Base-by-base conservation (phyloP, 2,113 vertebrate species). In the Tyto alba region DNA sequence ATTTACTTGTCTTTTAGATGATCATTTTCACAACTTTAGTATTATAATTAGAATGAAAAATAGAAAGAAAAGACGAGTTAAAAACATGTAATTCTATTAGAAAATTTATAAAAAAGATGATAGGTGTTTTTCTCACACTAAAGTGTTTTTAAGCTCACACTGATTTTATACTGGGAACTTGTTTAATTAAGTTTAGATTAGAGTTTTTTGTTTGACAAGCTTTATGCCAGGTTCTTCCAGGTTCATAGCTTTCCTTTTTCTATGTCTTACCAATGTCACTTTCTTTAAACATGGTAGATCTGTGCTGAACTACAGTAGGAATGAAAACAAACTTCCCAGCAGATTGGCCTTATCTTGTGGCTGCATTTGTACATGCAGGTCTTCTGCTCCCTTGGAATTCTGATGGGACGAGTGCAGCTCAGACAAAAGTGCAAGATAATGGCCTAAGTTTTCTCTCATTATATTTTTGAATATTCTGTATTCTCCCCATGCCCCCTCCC, bases 311-410 rank as follows among this genome's bases (percentile, higher is more conserved):
- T n/a, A n/a, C 9, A 66, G 22, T 2, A 71, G 15, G 25, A 81
- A 66, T 48, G 14, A 77, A 36, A 9, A 38, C 1, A 72, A 50
- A 43, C 6, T 85, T 68, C 7, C 15, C 6, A 63, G 16, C 3
- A 71, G 66, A 64, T 23, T 36, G 62, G 13, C 3, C 48, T 23
- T 63, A 0, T 85, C n/a, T 38, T 77, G 22, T 0, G 2, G 15
- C 15, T 6, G 3, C 10, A 27, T 34, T 47, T 1, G 1, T 12
- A 16, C 1, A 0, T 18, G 18, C 5, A 63, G 9, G 8, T 71
- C 6, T 11, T 57, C 53, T 66, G 13, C 36, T 85, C 2, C 40
- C 53, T 41, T 63, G 40, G 43, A 79, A 34, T 3, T 57, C 40
- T 52, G 1, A 13, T 50, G 6, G 16, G 14, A 38, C 32, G 14